phyloP scores from a whole-genome alignment of 1,140 invertebrate species.

The Oppia nitens region DNA sequence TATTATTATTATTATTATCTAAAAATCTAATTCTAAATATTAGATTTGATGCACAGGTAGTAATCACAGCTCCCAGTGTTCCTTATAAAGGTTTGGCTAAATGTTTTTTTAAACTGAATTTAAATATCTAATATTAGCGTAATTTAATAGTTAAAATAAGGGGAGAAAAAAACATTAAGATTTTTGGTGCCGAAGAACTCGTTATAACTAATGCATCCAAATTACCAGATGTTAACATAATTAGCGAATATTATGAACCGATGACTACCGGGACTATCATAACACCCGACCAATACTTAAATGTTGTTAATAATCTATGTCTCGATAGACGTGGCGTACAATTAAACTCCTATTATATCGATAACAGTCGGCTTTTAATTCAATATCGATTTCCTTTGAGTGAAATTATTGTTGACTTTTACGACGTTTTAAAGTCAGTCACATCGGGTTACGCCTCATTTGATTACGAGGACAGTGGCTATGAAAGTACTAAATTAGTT shows the following conservation, averaged over 20 bases:
- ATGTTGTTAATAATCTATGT: slow-evolving; percentile 30
- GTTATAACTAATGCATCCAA: slow-evolving; percentile 63
- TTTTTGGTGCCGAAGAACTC: slow-evolving; percentile 47
- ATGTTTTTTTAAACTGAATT: neutral
- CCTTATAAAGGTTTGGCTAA: slow-evolving; percentile 52
- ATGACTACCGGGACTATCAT: slow-evolving; percentile 77
- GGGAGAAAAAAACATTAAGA: slow-evolving; percentile 45
- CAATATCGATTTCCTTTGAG: slow-evolving; percentile 69
- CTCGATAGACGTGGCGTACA: slow-evolving; percentile 56
- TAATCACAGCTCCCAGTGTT: slow-evolving; percentile 83
- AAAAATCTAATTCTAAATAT: slow-evolving; percentile 27
- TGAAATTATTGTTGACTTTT: slow-evolving; percentile 89
- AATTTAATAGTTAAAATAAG: slow-evolving; percentile 42
- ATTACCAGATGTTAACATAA: slow-evolving; percentile 48
- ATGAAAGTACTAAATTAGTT: slow-evolving; percentile 46
- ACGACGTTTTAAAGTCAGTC: slow-evolving; percentile 71
- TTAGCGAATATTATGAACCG: slow-evolving; percentile 66
- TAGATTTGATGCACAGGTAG: slow-evolving; percentile 57
- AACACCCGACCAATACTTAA: slow-evolving; percentile 44
- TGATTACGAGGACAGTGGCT: slow-evolving; percentile 86
- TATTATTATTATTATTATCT: too few species aligned
- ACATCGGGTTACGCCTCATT: slow-evolving; percentile 92
- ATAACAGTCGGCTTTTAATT: slow-evolving; percentile 58
- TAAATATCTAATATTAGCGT: slow-evolving; percentile 6
- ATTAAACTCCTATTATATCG: slow-evolving; percentile 54